Evolutionary conservation across 2,888 invertebrate genomes (phyloP).

Genomic region (Noctua fimbriata): DNA sequence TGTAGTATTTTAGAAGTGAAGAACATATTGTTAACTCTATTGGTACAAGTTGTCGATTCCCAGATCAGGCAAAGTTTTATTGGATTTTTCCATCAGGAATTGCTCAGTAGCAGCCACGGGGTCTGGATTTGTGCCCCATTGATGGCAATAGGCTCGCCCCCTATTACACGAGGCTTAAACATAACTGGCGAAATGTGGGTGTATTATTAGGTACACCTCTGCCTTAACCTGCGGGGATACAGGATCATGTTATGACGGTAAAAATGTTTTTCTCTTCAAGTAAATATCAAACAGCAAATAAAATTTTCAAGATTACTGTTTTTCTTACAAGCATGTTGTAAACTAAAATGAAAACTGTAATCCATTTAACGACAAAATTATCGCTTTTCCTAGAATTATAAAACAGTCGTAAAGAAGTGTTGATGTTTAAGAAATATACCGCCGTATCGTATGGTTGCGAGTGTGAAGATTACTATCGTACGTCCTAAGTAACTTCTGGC

Average conservation of each 20-base stretch:
- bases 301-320: not conserved
- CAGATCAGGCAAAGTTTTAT: too few relatives aligned
- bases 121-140: too few relatives aligned
- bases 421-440: slow-evolving; percentile 31
- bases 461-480: slow-evolving; percentile 50
- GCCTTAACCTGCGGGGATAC: too few relatives aligned
- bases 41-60: not conserved
- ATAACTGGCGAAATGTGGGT: too few relatives aligned
- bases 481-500: slow-evolving; percentile 17
- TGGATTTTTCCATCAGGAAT: too few relatives aligned
- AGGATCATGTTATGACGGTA: too few relatives aligned
- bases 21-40: not conserved
- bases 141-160: too few relatives aligned
- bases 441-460: slow-evolving; percentile 6
- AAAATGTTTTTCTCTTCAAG: not conserved
- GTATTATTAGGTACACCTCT: too few relatives aligned
- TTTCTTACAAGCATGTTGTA: not conserved
- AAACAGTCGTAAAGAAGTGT: slow-evolving; percentile 25
- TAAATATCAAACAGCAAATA: not conserved
- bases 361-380: slow-evolving; percentile 4
- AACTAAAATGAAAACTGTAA: slow-evolving; percentile 7
- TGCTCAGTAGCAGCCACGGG: too few relatives aligned
- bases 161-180: too few relatives aligned
- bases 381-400: slow-evolving; percentile 11
- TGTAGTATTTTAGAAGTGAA: not conserved